Evolutionary conservation across 2,797 vertebrate species (phyloP), one percentile per base, ranked within the genome.

Genomic region (Gobionotothen gibberifrons): DNA sequence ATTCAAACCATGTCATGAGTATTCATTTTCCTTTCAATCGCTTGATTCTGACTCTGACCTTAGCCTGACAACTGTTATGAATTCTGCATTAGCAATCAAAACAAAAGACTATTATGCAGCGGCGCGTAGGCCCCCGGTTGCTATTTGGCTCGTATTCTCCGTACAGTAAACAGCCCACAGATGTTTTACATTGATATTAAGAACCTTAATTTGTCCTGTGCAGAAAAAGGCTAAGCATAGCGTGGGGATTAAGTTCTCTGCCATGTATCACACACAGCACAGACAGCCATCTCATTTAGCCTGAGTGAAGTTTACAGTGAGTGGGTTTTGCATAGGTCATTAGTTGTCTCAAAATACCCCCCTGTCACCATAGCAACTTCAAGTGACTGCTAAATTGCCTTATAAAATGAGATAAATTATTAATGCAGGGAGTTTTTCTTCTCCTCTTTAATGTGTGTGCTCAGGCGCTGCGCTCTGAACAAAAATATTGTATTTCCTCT

Each of bases 111-210:
- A 85, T 88, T 91, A 87, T 88, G 85, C 72, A 78, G 84, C 17
- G 5, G 47, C 9, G 69, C 8, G 68, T 66, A 76, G 74, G 87
- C 71, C 83, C 67, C 78, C 8, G 71, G 68, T 87, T 83, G 82
- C 80, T 86, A 48, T 84, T 91, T 88, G 89, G 88, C 83, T 90
- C 87, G 78, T 70, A 79, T 90, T 89, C 82, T 76, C 81, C 46
- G 85, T 86, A 86, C 92, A 80, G 86, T 92, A 91, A 93, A 92
- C 90, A 90, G 82, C 85, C 79, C 88, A 89, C 89, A 93, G 90
- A 93, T 93, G 92, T 93, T 92, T 91, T 86, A 89, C 88, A 93
- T 92, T 87, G 89, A 93, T 92, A 90, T 90, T 90, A 91, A 93
- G 82, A 87, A 90, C 85, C 87, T 90, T 90, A 89, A 92, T 92